Evolutionary conservation across 2,113 vertebrate species (phyloP).

Genomic region (Isurus oxyrinchus): DNA sequence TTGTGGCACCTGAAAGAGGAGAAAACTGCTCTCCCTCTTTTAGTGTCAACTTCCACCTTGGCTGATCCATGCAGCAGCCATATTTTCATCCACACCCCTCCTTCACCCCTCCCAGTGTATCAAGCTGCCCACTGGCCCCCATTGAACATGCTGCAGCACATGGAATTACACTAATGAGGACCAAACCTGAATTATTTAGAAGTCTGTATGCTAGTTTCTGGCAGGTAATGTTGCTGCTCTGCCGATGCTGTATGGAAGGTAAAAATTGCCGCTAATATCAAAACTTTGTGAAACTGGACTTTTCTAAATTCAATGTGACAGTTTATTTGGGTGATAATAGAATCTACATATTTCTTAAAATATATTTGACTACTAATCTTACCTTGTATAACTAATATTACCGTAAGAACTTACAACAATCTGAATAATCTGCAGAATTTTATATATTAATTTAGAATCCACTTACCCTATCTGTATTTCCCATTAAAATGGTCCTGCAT

Average conservation of each 20-base stretch:
- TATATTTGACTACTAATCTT: not conserved
- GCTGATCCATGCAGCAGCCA: not conserved
- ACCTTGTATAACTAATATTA: not conserved
- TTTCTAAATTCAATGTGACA: not conserved
- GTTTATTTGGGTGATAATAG: not conserved
- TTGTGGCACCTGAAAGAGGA: not conserved
- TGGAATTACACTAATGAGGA: not conserved
- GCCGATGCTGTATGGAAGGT: not conserved
- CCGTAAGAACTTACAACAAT: not conserved
- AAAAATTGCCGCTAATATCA: not conserved
- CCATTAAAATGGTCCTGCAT: not conserved
- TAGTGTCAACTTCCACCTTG: not conserved
- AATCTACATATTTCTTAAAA: not conserved
- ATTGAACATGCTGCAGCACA: not conserved
- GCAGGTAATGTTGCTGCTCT: not conserved
- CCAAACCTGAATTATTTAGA: not conserved
- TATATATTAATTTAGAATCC: not conserved
- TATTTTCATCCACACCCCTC: not conserved
- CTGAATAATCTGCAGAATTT: not conserved
- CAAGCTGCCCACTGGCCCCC: not conserved
- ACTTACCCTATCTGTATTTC: not conserved
- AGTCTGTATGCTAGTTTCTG: not conserved
- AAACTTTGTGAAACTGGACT: not conserved
- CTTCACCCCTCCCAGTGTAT: not conserved
- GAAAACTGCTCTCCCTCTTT: not conserved